Evolutionary conservation across 1,140 invertebrate species (phyloP), one percentile per base, ranked within the genome.

Genomic region (Matsumurasca onukii): DNA sequence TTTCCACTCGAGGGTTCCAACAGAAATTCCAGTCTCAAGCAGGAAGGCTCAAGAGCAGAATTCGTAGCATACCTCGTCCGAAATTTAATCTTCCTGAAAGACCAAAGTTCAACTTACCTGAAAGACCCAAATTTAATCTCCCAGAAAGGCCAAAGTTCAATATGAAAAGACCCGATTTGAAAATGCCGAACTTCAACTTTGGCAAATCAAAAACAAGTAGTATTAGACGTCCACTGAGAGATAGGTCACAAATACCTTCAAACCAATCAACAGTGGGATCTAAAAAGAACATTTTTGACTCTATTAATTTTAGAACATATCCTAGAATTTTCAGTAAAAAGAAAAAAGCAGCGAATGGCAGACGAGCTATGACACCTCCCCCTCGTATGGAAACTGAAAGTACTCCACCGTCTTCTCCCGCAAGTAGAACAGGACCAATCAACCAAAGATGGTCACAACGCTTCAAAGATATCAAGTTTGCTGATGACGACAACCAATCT

Each of bases 311-410:
- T 68, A 85, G 85, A 71, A 92, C 90, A 0, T 91, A 89, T 77
- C 91, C 91, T 0, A 82, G 89, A 65, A 81, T 91, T 31, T 91
- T 93, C 73, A 84, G 85, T 48, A 86, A 82, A 70, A 89, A 87
- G 71, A 86, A 80, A 70, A 72, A 63, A 63, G 29, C 57, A 20
- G 31, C 66, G 9, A 69, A 15, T 64, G 31, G 24, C 63, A 55
- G 45, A 65, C 34, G 29, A 66, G 63, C 25, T 51, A 66, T 31
- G 67, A 73, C 30, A 61, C 73, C 5, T 68, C 69, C 9, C 73
- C 74, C 25, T 17, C 55, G 48, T 25, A 72, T 55, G 59, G 69
- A 69, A 9, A 68, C 71, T 5, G 67, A 71, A 25, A 75, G 67
- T 61, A 69, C 57, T 13, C 65, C 49, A 5, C 65, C 69, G n/a